Evolutionary conservation across 2,113 vertebrate genomes (phyloP).

Genomic region (Melanerpes aurifrons): DNA sequence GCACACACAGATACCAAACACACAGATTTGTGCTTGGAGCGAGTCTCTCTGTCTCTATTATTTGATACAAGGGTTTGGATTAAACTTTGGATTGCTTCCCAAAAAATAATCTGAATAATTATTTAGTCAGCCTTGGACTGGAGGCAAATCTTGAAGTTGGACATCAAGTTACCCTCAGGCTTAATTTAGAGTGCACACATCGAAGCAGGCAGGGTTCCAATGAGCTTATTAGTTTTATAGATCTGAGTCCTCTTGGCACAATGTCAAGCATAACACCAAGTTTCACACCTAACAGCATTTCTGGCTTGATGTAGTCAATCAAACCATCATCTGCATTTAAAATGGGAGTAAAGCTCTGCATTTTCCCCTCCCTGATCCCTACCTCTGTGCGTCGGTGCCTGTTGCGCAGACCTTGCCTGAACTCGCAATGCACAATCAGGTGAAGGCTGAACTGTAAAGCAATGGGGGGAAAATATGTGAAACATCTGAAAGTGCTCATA

Average conservation of each 20-base stretch:
- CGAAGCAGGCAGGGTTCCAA: background rate
- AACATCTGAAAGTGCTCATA: slow-evolving; percentile 6
- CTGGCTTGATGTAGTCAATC: background rate
- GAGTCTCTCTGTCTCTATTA: background rate
- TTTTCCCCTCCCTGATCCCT: background rate
- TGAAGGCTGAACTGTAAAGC: slow-evolving; percentile 7
- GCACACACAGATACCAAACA: rapidly evolving
- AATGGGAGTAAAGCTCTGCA: background rate
- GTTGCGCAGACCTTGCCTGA: background rate
- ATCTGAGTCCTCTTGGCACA: slow-evolving; percentile 15
- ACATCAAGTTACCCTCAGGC: background rate
- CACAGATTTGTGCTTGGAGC: background rate
- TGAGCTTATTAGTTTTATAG: slow-evolving; percentile 13
- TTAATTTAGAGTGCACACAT: background rate
- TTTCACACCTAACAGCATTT: slow-evolving; percentile 27
- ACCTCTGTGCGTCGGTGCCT: background rate
- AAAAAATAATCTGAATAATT: background rate
- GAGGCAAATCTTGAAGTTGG: background rate
- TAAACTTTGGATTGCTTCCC: background rate
- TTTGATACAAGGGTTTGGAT: background rate
- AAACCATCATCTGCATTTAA: background rate
- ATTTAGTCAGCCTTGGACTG: background rate
- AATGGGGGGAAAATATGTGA: background rate
- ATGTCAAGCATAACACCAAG: background rate
- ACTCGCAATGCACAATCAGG: background rate